phyloP scores from a whole-genome alignment of 1,140 invertebrate genomes.

The Bathynomus jamesi region DNA sequence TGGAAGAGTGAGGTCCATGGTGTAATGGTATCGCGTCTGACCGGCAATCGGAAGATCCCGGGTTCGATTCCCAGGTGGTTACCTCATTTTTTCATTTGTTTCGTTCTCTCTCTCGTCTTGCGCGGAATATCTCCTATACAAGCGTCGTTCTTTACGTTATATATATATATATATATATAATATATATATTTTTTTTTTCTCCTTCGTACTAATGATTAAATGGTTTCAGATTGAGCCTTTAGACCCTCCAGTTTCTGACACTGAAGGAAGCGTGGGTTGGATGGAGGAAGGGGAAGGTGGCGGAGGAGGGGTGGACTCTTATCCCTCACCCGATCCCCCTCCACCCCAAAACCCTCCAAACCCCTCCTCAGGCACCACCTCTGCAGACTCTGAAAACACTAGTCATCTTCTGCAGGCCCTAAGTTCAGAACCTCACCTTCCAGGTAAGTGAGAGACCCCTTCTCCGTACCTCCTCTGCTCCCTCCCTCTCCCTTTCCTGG shows the following conservation, averaged over 20 bases:
- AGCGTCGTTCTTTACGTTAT: too few relatives aligned
- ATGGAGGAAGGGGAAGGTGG: neutral
- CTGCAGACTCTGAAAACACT: neutral
- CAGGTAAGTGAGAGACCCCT: neutral
- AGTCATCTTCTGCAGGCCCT: neutral
- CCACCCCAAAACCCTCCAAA: neutral
- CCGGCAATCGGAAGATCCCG: too few relatives aligned
- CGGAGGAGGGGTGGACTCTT: neutral
- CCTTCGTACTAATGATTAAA: too few relatives aligned
- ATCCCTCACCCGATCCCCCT: neutral
- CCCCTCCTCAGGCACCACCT: neutral
- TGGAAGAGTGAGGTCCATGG: too few relatives aligned
- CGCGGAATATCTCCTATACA: too few relatives aligned
- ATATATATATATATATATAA: slow-evolving; percentile 1
- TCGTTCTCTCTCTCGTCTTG: too few relatives aligned
- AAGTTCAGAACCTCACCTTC: neutral
- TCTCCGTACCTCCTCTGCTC: too few relatives aligned
- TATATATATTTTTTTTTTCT: neutral
- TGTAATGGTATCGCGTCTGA: too few relatives aligned
- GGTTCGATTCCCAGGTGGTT: too few relatives aligned
- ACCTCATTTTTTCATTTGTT: too few relatives aligned
- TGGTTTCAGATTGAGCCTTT: neutral
- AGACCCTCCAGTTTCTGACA: neutral
- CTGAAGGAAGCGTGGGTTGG: neutral
- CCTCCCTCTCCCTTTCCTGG: neutral